Evolutionary conservation across 2,888 invertebrate species (phyloP).

Genomic region (Drosophila anomelani): DNA sequence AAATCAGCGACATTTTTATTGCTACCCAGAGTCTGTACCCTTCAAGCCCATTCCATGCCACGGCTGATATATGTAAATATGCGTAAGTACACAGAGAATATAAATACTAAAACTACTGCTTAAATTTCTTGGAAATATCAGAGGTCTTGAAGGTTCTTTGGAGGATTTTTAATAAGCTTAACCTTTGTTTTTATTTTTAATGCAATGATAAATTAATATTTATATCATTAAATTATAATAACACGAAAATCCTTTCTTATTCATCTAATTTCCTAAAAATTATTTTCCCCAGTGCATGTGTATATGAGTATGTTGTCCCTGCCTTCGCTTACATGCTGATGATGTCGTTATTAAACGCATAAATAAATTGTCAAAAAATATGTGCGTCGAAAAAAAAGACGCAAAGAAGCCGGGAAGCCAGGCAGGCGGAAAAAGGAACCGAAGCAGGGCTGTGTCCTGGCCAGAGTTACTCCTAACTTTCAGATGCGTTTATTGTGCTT

Average conservation of each 20-base stretch:
- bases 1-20: conserved; percentile 80
- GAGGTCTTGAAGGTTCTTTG: fast-evolving
- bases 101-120: background rate
- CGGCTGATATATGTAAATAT: conserved; percentile 26
- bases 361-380: conserved; percentile 74
- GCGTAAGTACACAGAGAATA: conserved; percentile 1
- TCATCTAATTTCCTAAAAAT: background rate
- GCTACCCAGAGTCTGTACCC: conserved; percentile 42
- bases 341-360: conserved; percentile 79
- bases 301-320: conserved; percentile 19
- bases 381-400: conserved; percentile 36
- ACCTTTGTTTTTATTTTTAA: background rate
- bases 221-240: too few species aligned
- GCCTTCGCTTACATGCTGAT: conserved; percentile 64
- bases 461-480: conserved; percentile 24
- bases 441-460: background rate
- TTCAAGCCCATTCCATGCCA: conserved; percentile 12
- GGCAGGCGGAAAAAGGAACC: conserved; percentile 7
- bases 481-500: conserved; percentile 43
- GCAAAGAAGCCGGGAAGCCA: conserved; percentile 8
- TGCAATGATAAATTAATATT: background rate
- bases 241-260: too few species aligned
- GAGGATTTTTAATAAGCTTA: background rate
- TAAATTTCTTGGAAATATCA: background rate
- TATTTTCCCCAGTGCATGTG: conserved; percentile 5